Conservation (phyloP, 1,140 invertebrate genomes). For the Probaryconus sp. region DNA sequence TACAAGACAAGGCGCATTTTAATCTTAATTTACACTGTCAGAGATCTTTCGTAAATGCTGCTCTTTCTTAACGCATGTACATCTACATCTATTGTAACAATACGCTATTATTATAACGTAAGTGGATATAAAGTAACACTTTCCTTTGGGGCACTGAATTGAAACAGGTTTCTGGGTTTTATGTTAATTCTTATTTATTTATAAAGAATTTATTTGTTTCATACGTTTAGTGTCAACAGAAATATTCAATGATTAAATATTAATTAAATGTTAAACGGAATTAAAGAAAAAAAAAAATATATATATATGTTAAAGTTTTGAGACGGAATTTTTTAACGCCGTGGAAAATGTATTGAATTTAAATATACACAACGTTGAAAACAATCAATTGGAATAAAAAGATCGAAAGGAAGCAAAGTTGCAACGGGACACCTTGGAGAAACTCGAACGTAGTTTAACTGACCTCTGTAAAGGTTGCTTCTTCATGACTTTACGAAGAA, state of each 20-base stretch:
- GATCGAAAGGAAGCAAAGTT: conserved; percentile 49
- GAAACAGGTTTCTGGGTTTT: conserved; percentile 13
- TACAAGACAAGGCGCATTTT: conserved; percentile 37
- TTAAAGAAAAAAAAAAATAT: too few relatives aligned
- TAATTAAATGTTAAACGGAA: too few relatives aligned
- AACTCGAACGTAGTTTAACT: conserved; percentile 70
- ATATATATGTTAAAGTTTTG: too few relatives aligned
- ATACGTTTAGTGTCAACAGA: conserved; percentile 32
- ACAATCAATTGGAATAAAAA: conserved; percentile 50
- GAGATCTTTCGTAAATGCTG: conserved; percentile 50
- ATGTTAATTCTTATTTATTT: too few relatives aligned
- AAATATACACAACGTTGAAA: conserved; percentile 21
- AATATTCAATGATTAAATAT: not conserved
- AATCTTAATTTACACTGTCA: conserved; percentile 45
- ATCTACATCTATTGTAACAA: conserved; percentile 27
- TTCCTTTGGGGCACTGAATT: conserved; percentile 34
- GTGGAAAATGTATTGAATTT: too few relatives aligned
- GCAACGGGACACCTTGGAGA: conserved; percentile 67
- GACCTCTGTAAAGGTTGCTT: conserved; percentile 73
- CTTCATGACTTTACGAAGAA: conserved; percentile 68
- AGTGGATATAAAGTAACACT: conserved; percentile 55
- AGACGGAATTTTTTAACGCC: not conserved
- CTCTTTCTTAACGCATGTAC: conserved; percentile 48
- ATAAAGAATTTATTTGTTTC: conserved; percentile 43
- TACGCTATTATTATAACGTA: conserved; percentile 43